These are phyloP conservation scores for Labeo rohita DNA, from an alignment of 2,113 vertebrate genomes.

Conservation along the genomic window DNA sequence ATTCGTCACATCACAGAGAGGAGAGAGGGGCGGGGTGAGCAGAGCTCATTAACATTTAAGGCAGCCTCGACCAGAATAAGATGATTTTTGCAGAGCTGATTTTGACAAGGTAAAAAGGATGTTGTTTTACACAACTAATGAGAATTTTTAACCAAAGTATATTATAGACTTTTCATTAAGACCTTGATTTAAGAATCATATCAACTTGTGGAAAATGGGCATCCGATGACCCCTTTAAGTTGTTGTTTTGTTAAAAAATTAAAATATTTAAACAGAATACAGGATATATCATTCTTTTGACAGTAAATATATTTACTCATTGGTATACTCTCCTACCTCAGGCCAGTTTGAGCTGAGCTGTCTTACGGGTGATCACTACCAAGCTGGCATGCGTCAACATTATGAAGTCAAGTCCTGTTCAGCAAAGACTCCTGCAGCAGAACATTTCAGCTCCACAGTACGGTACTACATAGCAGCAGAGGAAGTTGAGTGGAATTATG, in stretches of 20 bases:
- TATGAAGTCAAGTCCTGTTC: constrained; percentile 82
- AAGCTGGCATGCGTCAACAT: constrained; percentile 85
- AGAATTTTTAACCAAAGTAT: too few species aligned
- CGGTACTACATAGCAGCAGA: constrained; percentile 89
- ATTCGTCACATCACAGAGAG: too few species aligned
- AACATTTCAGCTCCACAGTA: constrained; percentile 63
- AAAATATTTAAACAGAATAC: background rate
- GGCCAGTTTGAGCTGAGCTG: constrained; percentile 87
- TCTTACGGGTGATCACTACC: constrained; percentile 83
- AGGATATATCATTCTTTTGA: background rate
- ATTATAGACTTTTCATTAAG: too few species aligned
- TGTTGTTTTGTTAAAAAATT: background rate
- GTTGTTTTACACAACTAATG: too few species aligned
- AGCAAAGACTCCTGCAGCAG: background rate
- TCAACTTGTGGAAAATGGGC: too few species aligned
- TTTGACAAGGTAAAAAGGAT: too few species aligned
- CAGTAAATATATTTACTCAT: background rate
- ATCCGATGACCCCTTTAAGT: too few species aligned
- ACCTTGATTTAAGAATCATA: too few species aligned
- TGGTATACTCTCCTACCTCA: constrained; percentile 59
- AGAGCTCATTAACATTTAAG: too few species aligned
- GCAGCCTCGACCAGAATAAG: too few species aligned
- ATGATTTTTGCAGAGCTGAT: too few species aligned
- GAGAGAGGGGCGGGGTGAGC: too few species aligned
- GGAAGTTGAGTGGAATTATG: constrained; percentile 93